phyloP scores from a whole-genome alignment of 2,113 vertebrate genomes.

The human region GRCh38 chr14:92311001-92311500 shows the following conservation, averaged over 20 bases:
- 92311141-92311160: neutral
- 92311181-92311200: neutral
- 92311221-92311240: neutral
- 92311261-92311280: neutral
- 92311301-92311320: rapidly evolving
- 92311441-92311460: neutral
- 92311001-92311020: neutral
- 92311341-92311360: rapidly evolving
- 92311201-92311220: neutral
- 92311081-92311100: neutral
- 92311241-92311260: neutral
- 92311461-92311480: rapidly evolving
- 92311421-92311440: neutral
- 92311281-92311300: rapidly evolving
- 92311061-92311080: neutral
- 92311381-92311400: rapidly evolving
- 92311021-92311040: neutral
- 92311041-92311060: rapidly evolving
- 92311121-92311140: neutral
- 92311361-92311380: neutral
- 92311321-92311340: neutral
- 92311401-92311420: neutral
- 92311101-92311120: neutral
- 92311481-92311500: rapidly evolving
- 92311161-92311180: neutral